Conservation (phyloP, 2,888 invertebrate species). For the Aspidapion aeneum region DNA sequence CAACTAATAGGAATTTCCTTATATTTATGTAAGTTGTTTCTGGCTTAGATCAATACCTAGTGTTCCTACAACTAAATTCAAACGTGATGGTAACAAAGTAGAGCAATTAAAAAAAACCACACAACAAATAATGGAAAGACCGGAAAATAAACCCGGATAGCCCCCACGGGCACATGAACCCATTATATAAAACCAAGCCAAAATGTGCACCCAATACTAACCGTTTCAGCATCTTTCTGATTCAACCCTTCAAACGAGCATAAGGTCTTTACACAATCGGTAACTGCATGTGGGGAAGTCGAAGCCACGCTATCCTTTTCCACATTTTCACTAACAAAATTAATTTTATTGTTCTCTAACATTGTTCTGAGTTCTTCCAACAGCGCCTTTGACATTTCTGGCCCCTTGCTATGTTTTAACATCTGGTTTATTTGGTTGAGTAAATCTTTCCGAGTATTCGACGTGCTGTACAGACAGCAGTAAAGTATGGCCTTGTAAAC, state of each 20-base stretch:
- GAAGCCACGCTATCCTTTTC: constrained; percentile 52
- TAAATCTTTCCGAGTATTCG: constrained; percentile 60
- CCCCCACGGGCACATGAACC: no score
- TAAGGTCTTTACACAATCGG: constrained; percentile 45
- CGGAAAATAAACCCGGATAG: no score
- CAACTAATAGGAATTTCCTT: no score
- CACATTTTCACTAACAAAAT: constrained; percentile 39
- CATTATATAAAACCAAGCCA: no score
- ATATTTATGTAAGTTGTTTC: no score
- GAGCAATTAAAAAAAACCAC: no score
- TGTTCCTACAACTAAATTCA: no score
- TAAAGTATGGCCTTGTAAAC: constrained; percentile 69
- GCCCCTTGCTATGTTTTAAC: constrained; percentile 53
- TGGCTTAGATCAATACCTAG: no score
- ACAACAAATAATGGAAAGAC: no score
- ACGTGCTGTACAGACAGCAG: constrained; percentile 58
- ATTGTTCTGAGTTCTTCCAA: constrained; percentile 64
- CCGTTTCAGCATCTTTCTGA: constrained; percentile 52
- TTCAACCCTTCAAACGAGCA: constrained; percentile 46
- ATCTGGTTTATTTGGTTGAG: constrained; percentile 59
- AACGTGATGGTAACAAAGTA: no score
- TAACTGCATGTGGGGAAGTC: constrained; percentile 46
- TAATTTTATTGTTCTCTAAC: constrained; percentile 60
- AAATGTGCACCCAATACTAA: no score
- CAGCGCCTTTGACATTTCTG: constrained; percentile 60